Evolutionary conservation across 2,888 invertebrate species (phyloP), one percentile per base, ranked within the genome.

Genomic region (Dugesia japonica): DNA sequence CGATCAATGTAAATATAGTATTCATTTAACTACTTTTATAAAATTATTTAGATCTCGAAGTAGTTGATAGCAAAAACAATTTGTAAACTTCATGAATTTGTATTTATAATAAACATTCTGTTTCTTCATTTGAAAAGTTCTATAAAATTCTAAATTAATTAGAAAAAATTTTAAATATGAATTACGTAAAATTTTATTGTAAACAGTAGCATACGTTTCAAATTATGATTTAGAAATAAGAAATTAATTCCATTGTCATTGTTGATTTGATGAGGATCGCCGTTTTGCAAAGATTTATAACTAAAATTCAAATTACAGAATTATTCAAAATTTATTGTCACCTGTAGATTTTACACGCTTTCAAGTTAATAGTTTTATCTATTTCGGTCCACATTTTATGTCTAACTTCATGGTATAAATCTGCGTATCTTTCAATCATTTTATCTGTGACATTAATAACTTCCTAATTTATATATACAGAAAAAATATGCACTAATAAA

Each of bases 71-170:
- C n/a, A 56, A 56, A n/a, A 56, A 56, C n/a, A 56, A 56, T n/a
- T n/a, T 56, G n/a, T 56, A 20, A 20, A 20, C 17, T n/a, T 56
- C 1, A 56, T n/a, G 17, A 56, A 56, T 20, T 9, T 56, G 56
- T 56, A 56, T 56, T 56, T 56, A 56, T 23, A 56, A 56, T 56
- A 56, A 56, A 56, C 7, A 56, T 56, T 56, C 56, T 56, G 56
- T n/a, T 56, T 56, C 23, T 56, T 56, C 20, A n/a, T 56, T 56
- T n/a, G 56, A 20, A n/a, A n/a, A n/a, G n/a, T n/a, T 4, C n/a
- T 56, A 4, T 23, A n/a, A 23, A 56, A 56, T 20, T 56, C n/a
- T 20, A 56, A 56, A 13, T 13, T 4, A 56, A 9, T 56, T 23
- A 56, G 17, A 56, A 13, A 9, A 56, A 56, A 20, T n/a, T 56